Conservation (phyloP, 2,888 invertebrate genomes). For the Aplocera efformata region DNA sequence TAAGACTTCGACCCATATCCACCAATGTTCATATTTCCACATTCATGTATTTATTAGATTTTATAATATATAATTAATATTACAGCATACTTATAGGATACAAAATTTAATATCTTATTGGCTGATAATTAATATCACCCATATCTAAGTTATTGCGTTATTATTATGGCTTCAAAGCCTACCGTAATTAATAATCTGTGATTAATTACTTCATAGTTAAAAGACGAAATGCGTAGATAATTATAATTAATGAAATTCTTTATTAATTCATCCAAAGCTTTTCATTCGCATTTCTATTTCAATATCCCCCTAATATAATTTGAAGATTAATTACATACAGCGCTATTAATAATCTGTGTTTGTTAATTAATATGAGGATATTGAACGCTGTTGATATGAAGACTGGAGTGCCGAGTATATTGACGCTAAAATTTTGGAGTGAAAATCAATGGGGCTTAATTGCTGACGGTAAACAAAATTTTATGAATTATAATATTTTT, state of each 20-base stretch:
- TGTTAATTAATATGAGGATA: constrained; percentile 49
- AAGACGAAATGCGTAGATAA: neutral
- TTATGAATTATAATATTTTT: too few relatives aligned
- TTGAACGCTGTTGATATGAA: constrained; percentile 39
- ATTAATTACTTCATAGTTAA: constrained; percentile 1
- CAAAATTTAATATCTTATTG: too few relatives aligned
- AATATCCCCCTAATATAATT: constrained; percentile 30
- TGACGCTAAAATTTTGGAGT: constrained; percentile 36
- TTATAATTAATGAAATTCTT: constrained; percentile 6
- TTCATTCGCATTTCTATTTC: constrained; percentile 6
- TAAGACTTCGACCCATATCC: too few relatives aligned
- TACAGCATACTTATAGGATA: too few relatives aligned
- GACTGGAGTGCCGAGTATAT: constrained; percentile 45
- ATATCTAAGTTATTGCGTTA: neutral
- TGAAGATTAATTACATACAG: constrained; percentile 47
- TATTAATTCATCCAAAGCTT: constrained; percentile 14
- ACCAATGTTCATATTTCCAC: too few relatives aligned
- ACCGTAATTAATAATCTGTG: neutral
- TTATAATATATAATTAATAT: too few relatives aligned
- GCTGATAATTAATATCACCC: too few relatives aligned
- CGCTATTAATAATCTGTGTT: constrained; percentile 42
- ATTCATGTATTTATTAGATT: too few relatives aligned
- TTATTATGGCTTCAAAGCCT: neutral
- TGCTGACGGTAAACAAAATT: too few relatives aligned
- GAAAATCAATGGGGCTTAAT: neutral